phyloP scores from a whole-genome alignment of 2,888 invertebrate species.

The Philereme vetulata region DNA sequence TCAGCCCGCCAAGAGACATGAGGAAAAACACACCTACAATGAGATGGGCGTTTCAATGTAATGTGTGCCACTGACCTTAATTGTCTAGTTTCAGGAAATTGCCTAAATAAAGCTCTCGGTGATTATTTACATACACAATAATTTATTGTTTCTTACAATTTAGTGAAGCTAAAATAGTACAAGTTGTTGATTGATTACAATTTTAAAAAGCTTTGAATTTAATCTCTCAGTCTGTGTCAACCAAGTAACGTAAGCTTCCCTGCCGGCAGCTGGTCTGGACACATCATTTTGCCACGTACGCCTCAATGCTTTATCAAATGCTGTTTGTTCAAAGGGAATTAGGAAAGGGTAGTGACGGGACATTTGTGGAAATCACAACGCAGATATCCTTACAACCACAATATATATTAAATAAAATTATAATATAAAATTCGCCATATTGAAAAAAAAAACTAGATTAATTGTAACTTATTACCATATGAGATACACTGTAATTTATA shows the following conservation, averaged over 20 bases:
- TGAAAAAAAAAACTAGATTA: slow-evolving; percentile 84
- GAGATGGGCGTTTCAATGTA: not conserved
- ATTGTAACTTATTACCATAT: slow-evolving; percentile 82
- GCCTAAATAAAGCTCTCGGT: slow-evolving; percentile 81
- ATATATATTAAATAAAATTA: slow-evolving; percentile 87
- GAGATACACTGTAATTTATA: slow-evolving; percentile 84
- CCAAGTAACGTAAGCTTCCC: slow-evolving; percentile 74
- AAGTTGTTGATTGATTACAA: slow-evolving; percentile 81
- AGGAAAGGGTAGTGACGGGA: slow-evolving; percentile 70
- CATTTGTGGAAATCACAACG: slow-evolving; percentile 80
- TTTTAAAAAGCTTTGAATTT: slow-evolving; percentile 75
- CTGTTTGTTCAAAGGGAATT: slow-evolving; percentile 50
- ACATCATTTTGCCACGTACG: slow-evolving; percentile 71
- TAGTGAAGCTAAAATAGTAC: slow-evolving; percentile 81
- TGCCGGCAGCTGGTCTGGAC: slow-evolving; percentile 68
- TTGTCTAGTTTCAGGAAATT: slow-evolving; percentile 52
- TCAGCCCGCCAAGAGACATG: not conserved
- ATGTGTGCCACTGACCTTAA: slow-evolving; percentile 11
- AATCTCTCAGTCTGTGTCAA: slow-evolving; percentile 69
- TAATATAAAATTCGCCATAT: slow-evolving; percentile 85
- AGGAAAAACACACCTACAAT: not conserved
- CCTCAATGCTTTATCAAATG: slow-evolving; percentile 51
- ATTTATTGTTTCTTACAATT: slow-evolving; percentile 84
- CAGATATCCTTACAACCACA: slow-evolving; percentile 88
- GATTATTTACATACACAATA: slow-evolving; percentile 84